Evolutionary conservation across 2,797 vertebrate genomes (phyloP), one percentile per base, ranked within the genome.

Genomic region (Sebastes hubbsi): DNA sequence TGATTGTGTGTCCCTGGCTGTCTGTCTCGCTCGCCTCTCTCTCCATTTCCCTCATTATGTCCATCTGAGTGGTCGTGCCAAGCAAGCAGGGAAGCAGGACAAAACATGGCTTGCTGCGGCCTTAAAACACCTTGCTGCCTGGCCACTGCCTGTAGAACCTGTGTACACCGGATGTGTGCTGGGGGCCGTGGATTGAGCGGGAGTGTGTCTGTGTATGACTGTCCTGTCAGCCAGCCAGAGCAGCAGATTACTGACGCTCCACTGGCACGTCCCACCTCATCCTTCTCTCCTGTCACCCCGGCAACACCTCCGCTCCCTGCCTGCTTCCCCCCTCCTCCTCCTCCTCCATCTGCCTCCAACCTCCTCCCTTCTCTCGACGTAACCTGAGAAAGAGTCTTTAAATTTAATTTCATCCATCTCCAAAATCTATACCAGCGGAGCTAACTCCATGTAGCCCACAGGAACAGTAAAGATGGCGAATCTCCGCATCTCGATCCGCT

Each of bases 301-400:
- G 91, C 91, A 91, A 91, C 91, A 90, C 91, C 90, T 91, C 91
- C 78, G 72, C 88, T 88, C 88, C 89, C 88, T 69, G 75, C 88
- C 80, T 77, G 75, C 82, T 63, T 77, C 73, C n/a, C 84, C 87
- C 62, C 67, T 59, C 72, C 9, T 65, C 80, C 71, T 38, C 46
- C 75, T 42, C 82, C 81, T 84, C 76, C 73, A 84, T 90, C 83
- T 85, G 82, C 83, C 80, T 82, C 38, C 27, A 60, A 60, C 61
- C 34, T 76, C 62, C 56, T 27, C n/a, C 59, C 42, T 54, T 63
- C 54, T 49, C 46, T 70, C n/a, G 6, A 61, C 10, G 42, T 49
- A 72, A 83, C 79, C 80, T 25, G 62, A 86, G 76, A 80, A 78
- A 78, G 42, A 38, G 29, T 84, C 76, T 88, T 91, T 80, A 66